Conservation (phyloP, 1,140 invertebrate species). For the Drosophila ercepeae region DNA sequence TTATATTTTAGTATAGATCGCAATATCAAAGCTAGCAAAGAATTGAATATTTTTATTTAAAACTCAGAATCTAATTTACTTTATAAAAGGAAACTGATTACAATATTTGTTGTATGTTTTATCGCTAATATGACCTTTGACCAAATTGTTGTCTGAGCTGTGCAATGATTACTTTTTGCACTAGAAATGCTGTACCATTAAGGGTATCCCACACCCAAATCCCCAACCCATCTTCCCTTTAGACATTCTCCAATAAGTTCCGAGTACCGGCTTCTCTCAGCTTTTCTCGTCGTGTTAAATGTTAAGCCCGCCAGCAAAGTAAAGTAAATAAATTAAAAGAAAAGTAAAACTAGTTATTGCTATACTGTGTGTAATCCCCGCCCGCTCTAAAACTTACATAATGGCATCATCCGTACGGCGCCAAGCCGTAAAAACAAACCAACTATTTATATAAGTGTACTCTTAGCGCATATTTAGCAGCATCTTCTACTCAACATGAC, state of each 20-base stretch:
- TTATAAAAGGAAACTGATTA: not conserved
- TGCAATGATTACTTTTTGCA: not conserved
- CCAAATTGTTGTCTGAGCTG: conserved; percentile 3
- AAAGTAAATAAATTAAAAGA: conserved; percentile 44
- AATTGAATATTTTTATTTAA: not conserved
- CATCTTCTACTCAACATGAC: conserved; percentile 78
- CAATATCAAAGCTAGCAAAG: not conserved
- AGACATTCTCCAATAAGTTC: conserved; percentile 13
- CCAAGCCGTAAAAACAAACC: conserved; percentile 16
- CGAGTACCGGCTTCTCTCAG: conserved; percentile 58
- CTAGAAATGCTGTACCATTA: conserved; percentile 13
- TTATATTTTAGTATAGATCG: not conserved
- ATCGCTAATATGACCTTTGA: not conserved
- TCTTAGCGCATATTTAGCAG: conserved; percentile 79
- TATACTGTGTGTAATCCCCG: conserved; percentile 65
- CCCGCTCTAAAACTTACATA: conserved; percentile 44
- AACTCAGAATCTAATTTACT: not conserved
- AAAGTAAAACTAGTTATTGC: conserved; percentile 73
- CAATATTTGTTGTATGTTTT: not conserved
- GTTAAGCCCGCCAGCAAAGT: conserved; percentile 64
- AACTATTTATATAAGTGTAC: conserved; percentile 74
- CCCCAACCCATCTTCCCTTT: not conserved
- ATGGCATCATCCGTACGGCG: conserved; percentile 12
- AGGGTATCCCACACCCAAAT: conserved; percentile 33
- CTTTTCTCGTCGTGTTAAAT: conserved; percentile 75